A percentile compares a stretch with the other conserved stretches of the same genome.
phyloP scores from a whole-genome alignment of 2,797 vertebrate species.

The Chaunax sp. region DNA sequence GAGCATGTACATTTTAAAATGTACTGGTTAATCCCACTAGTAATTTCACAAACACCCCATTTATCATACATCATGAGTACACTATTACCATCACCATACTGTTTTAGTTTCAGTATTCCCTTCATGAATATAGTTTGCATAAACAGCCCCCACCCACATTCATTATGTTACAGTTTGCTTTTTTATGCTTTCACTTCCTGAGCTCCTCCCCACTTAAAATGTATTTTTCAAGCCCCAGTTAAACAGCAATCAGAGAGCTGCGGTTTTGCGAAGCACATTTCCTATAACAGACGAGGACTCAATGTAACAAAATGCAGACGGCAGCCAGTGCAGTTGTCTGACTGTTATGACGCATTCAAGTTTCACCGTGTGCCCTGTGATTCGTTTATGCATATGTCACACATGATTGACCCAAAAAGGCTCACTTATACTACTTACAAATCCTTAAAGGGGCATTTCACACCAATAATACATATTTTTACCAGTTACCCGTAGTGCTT shows the following conservation, averaged over 20 bases:
- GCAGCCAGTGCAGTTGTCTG: not conserved
- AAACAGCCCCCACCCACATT: conserved; percentile 69
- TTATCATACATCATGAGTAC: conserved; percentile 9
- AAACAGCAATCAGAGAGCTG: conserved; percentile 10
- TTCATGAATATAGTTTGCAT: conserved; percentile 66
- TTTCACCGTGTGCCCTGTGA: too few relatives aligned
- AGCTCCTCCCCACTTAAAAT: conserved; percentile 57
- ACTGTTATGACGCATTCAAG: not conserved
- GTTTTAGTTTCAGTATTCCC: conserved; percentile 41
- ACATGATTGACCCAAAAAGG: conserved; percentile 3
- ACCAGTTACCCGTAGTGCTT: too few relatives aligned
- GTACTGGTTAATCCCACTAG: not conserved
- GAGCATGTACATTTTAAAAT: not conserved
- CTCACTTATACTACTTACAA: conserved; percentile 1
- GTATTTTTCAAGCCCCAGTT: conserved; percentile 22
- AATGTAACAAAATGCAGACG: too few relatives aligned
- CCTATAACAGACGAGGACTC: not conserved
- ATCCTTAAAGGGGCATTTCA: not conserved
- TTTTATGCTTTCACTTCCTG: conserved; percentile 30
- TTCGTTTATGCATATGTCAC: not conserved
- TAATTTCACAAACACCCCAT: not conserved
- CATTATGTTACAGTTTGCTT: conserved; percentile 67
- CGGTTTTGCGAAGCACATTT: conserved; percentile 2
- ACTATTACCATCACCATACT: conserved; percentile 14
- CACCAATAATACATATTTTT: too few relatives aligned